Percentiles rank a stretch among this genome's conserved stretches.
phyloP scores from a whole-genome alignment of 2,797 vertebrate species.

The Lacerta viridis region DNA sequence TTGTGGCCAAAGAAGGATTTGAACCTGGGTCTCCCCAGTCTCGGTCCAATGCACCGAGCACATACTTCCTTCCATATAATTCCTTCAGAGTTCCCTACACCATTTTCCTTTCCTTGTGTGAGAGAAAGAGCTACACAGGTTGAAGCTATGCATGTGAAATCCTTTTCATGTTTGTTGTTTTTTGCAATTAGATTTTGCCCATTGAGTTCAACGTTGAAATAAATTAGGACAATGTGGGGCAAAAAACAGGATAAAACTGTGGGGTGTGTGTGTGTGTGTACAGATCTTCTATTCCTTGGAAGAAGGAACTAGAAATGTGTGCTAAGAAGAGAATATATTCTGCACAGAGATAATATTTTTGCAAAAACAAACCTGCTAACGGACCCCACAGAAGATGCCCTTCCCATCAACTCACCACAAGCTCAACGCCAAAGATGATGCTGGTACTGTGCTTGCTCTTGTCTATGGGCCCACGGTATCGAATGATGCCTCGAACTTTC shows the following conservation, averaged over 20 bases:
- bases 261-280: background rate
- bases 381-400: background rate
- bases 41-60: background rate
- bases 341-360: background rate
- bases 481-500: slow-evolving; percentile 81
- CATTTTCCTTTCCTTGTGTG: background rate
- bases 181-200: background rate
- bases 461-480: slow-evolving; percentile 79
- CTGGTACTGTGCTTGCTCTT: slow-evolving; percentile 71
- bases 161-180: background rate
- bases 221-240: background rate
- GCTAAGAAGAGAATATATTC: background rate
- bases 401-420: slow-evolving; percentile 77
- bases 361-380: background rate
- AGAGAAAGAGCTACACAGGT: background rate
- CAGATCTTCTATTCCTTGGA: no score
- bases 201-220: background rate
- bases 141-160: background rate
- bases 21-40: background rate
- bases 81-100: no score
- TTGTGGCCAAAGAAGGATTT: no score
- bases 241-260: background rate
- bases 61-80: background rate
- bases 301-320: background rate
- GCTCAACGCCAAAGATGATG: slow-evolving; percentile 84